phyloP scores from a whole-genome alignment of 1,140 invertebrate species.

The Drosophila simulans region DNA sequence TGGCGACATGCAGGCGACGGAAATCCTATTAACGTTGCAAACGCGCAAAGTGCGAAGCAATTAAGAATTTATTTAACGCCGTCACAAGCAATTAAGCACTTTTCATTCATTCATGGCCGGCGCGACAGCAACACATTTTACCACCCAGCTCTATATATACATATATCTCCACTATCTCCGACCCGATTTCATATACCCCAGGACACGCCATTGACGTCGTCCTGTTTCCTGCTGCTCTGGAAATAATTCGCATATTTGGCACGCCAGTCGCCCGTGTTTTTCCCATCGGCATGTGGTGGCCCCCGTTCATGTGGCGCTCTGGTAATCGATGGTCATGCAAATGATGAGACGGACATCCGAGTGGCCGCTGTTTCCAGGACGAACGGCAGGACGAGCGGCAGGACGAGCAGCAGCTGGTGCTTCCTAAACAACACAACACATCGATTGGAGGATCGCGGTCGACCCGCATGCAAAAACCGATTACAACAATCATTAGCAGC shows the following conservation, averaged over 20 bases:
- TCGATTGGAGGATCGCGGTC: slow-evolving; percentile 19
- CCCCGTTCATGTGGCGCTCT: slow-evolving; percentile 14
- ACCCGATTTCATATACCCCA: not conserved
- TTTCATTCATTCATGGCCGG: slow-evolving; percentile 79
- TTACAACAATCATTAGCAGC: slow-evolving; percentile 73
- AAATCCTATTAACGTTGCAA: slow-evolving; percentile 84
- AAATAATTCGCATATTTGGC: slow-evolving; percentile 83
- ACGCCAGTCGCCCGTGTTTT: slow-evolving; percentile 71
- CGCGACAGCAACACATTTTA: slow-evolving; percentile 62
- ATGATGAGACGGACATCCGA: slow-evolving; percentile 62
- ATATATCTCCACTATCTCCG: slow-evolving; percentile 1
- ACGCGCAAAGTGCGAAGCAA: slow-evolving; percentile 84
- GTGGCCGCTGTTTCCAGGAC: slow-evolving; percentile 3
- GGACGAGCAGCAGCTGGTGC: slow-evolving; percentile 24
- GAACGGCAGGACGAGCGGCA: slow-evolving; percentile 7
- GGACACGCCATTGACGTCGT: slow-evolving; percentile 12
- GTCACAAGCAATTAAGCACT: slow-evolving; percentile 85
- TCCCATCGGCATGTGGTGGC: slow-evolving; percentile 44
- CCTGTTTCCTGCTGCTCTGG: slow-evolving; percentile 53
- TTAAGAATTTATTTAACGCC: slow-evolving; percentile 85
- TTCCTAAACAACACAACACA: slow-evolving; percentile 71
- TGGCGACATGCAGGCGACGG: slow-evolving; percentile 43
- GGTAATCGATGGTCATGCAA: slow-evolving; percentile 74
- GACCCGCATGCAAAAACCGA: slow-evolving; percentile 57
- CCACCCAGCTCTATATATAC: slow-evolving; percentile 16